These are phyloP conservation scores for Zaprionus inermis DNA, from an alignment of 1,140 invertebrate genomes.

Conservation along the genomic window DNA sequence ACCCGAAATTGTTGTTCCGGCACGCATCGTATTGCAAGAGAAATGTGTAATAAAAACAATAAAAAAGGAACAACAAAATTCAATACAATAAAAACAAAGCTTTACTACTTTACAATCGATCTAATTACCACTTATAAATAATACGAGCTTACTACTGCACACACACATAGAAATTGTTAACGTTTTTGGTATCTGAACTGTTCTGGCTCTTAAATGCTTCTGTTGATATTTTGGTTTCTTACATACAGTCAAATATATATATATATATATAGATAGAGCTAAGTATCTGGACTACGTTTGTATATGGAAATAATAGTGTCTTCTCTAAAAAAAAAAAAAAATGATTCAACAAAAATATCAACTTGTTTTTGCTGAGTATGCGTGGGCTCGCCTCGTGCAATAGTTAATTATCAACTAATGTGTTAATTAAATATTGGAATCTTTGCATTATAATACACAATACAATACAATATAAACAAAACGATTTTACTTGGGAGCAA, in stretches of 20 bases:
- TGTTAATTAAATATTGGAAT: constrained; percentile 59
- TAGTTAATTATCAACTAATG: constrained; percentile 59
- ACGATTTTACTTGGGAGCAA: constrained; percentile 18
- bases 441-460: constrained; percentile 57
- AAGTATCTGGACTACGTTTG: constrained; percentile 47
- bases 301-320: constrained; percentile 32
- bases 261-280: constrained; percentile 39
- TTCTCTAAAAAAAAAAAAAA: constrained; percentile 36
- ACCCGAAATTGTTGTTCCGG: constrained; percentile 12
- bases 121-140: constrained; percentile 48
- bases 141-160: constrained; percentile 59
- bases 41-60: constrained; percentile 4
- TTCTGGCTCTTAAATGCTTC: constrained; percentile 58
- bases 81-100: constrained; percentile 3
- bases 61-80: not conserved
- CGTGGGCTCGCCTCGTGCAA: constrained; percentile 10
- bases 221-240: constrained; percentile 19
- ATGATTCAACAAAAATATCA: constrained; percentile 35
- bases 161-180: constrained; percentile 24
- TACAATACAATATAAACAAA: constrained; percentile 34
- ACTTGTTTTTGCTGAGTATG: constrained; percentile 42
- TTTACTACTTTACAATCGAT: constrained; percentile 9
- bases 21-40: constrained; percentile 15
- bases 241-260: constrained; percentile 40
- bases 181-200: constrained; percentile 64